Base-by-base conservation (phyloP, 2,797 vertebrate genomes). In the Valencia hispanica region DNA sequence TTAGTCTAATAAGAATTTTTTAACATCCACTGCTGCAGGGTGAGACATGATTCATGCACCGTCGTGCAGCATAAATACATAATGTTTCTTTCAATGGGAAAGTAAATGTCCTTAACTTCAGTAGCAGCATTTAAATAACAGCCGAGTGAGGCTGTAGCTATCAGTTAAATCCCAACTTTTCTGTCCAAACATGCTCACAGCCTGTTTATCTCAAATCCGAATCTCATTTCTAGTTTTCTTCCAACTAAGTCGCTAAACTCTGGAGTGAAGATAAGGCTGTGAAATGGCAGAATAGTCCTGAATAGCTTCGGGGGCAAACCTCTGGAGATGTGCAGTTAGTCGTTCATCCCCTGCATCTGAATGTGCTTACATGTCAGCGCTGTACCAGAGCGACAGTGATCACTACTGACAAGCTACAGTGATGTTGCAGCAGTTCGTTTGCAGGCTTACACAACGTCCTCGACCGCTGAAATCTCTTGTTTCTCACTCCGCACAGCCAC, bases 391-490 rank as follows among this genome's bases (percentile, higher is more conserved):
- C 78, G 82, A 94, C 70, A 50, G 84, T 93, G 92, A 94, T 94
- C 85, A 75, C 88, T 82, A 75, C 86, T 94, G 93, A 93, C 93
- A 94, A 87, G 88, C 87, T 87, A 82, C 88, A 91, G 89, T 83
- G 87, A 86, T 78, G 91, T 89, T 86, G 91, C 84, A 87, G 90
- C 88, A 85, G 76, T 88, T 86, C 86, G 84, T 88, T 66, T 82
- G 85, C 84, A 66, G 79, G 81, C 80, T 86, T 84, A 89, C 88
- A 88, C 87, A 85, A 84, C 48, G 74, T 80, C 86, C 86, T 87
- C 84, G 73, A 73, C 79, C 50, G 78, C 80, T 76, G 73, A 79
- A 75, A 70, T 71, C 83, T 79, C 77, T n/a, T 41, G 63, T 73
- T 82, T 27, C 84, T 87, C 65, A 59, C 75, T 84, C 74, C 87